Evolutionary conservation across 2,113 vertebrate species (phyloP).

Genomic region (Cricetomys ansorgei): DNA sequence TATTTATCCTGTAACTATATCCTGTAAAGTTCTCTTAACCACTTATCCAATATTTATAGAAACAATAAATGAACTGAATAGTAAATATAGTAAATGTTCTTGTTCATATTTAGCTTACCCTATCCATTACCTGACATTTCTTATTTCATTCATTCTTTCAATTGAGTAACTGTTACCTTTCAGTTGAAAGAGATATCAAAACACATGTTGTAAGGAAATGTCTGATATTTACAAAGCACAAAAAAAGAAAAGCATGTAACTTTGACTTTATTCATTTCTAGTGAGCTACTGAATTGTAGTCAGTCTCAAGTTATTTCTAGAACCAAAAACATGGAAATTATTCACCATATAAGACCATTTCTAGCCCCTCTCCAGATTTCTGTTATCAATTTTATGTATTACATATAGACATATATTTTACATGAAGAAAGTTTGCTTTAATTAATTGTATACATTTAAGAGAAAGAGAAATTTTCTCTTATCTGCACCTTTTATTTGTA

Average conservation of each 20-base stretch:
- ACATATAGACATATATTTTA: neutral
- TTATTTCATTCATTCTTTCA: neutral
- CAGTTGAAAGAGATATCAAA: neutral
- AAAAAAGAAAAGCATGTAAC: neutral
- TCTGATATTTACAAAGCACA: neutral
- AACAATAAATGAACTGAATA: neutral
- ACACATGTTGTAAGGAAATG: neutral
- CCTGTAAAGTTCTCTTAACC: neutral
- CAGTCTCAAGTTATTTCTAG: neutral
- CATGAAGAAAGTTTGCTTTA: neutral
- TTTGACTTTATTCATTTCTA: neutral
- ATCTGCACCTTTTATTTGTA: neutral
- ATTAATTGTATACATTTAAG: neutral
- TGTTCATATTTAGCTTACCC: neutral
- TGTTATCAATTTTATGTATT: neutral
- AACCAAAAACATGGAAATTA: neutral
- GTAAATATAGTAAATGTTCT: neutral
- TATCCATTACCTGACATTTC: neutral
- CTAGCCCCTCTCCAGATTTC: neutral
- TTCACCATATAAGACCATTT: neutral
- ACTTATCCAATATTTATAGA: neutral
- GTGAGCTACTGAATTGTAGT: neutral
- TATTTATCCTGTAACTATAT: too few relatives aligned
- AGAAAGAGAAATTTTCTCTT: neutral
- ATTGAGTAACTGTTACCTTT: neutral